These are phyloP conservation scores for Scopus umbretta DNA, from an alignment of 2,113 vertebrate genomes.

Conservation along the genomic window DNA sequence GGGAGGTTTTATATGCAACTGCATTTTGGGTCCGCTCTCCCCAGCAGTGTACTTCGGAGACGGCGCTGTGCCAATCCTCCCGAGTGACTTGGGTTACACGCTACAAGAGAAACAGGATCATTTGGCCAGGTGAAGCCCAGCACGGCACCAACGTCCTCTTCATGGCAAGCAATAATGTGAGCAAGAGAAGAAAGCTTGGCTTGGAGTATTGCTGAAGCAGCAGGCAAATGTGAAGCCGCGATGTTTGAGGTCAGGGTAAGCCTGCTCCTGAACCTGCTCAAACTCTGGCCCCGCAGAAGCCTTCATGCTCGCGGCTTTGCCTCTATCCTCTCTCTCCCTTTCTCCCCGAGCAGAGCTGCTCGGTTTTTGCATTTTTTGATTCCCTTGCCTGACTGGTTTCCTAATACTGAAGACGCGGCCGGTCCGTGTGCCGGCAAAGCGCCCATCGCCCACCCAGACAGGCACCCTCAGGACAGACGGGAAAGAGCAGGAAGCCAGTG, in stretches of 20 bases:
- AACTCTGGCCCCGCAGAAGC: background rate
- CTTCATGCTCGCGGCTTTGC: fast-evolving
- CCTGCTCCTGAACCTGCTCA: background rate
- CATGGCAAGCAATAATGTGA: background rate
- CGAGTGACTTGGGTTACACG: fast-evolving
- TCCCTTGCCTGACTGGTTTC: background rate
- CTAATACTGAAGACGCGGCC: background rate
- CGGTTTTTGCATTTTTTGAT: fast-evolving
- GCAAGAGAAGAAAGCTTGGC: background rate
- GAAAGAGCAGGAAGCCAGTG: background rate
- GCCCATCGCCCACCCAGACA: background rate
- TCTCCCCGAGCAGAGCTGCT: background rate
- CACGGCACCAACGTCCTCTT: background rate
- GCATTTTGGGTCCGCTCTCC: background rate
- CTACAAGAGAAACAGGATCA: fast-evolving
- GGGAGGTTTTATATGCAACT: fast-evolving
- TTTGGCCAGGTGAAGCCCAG: background rate
- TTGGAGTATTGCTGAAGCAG: background rate
- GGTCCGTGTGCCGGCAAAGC: fast-evolving
- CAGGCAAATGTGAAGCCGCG: background rate
- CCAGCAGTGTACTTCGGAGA: background rate
- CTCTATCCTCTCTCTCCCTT: background rate
- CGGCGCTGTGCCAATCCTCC: background rate
- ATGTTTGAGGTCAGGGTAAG: background rate
- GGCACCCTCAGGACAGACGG: background rate